Evolutionary conservation across 2,113 vertebrate genomes (phyloP), one percentile per base, ranked within the genome.

Genomic region (Tylochromis polylepis): DNA sequence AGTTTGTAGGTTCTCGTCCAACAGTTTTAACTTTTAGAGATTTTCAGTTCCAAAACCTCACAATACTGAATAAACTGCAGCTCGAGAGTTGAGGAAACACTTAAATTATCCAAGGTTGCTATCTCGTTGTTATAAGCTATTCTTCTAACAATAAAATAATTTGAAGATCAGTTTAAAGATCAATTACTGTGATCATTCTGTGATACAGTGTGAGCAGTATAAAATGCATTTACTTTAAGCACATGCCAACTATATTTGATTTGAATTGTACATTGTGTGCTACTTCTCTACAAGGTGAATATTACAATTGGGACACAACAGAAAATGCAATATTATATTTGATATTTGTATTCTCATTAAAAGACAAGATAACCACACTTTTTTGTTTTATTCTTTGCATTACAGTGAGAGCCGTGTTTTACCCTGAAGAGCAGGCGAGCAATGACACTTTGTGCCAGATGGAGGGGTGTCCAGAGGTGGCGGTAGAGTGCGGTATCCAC

Each of bases 401-500:
- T 3, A 51, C 12, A 24, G 27, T 55, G 6, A n/a, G 11, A 11
- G 29, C 2, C 8, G 34, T 53, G 55, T 62, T 62, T 20, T 95
- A 99, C 98, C 98, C 96, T 97, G 91, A 98, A 97, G n/a, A 97
- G 27, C 11, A 97, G 91, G 90, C 92, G 93, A 77, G 95, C 94
- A 1, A 96, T 72, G 14, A 92, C 53, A 75, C 86, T 91, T 90
- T 96, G 96, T 29, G 87, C 49, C 83, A 96, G 55, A 27, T 94
- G 94, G 1, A 95, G 88, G n/a, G 95, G 95, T 85, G 94, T 96
- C 92, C 96, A 96, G 36, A 97, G 91, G 86, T 98, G 95, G 11
- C 87, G 67, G 94, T 98, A 99, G 62, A 99, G 97, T 22, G 95
- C 93, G 0, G 98, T 98, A 88, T 98, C 88, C 85, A 98, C 98